A percentile compares a stretch with the other conserved stretches of the same genome.
These are phyloP conservation scores for Tinamus major DNA, from an alignment of 2,797 vertebrate species.

Conservation along the genomic window DNA sequence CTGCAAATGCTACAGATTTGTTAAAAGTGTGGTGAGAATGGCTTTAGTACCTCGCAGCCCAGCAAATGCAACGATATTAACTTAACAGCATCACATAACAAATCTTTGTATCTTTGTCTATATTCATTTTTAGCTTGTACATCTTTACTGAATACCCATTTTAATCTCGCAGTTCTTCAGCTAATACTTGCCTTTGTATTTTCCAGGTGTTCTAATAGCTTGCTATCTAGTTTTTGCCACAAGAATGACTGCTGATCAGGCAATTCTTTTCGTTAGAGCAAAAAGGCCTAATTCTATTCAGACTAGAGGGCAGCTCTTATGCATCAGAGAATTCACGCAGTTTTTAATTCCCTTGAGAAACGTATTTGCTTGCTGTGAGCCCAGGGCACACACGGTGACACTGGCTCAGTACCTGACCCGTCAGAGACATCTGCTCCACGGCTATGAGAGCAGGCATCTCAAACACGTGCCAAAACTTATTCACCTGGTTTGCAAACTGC, in stretches of 20 bases:
- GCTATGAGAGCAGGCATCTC: constrained; percentile 94
- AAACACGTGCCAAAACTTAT: constrained; percentile 94
- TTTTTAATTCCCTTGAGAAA: constrained; percentile 91
- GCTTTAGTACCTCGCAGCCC: not conserved
- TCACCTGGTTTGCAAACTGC: constrained; percentile 88
- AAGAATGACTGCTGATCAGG: constrained; percentile 95
- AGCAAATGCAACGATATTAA: not conserved
- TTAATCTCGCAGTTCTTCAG: not conserved
- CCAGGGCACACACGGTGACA: constrained; percentile 86
- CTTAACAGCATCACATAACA: not conserved
- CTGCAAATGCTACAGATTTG: not conserved
- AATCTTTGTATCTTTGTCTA: not conserved
- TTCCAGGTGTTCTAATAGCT: constrained; percentile 93
- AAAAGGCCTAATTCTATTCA: constrained; percentile 97
- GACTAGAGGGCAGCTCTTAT: constrained; percentile 93
- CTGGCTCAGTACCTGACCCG: constrained; percentile 92
- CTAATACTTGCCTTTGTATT: not conserved
- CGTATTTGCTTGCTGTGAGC: constrained; percentile 90
- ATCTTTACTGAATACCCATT: constrained; percentile 4
- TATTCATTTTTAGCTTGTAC: not conserved
- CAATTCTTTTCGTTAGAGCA: constrained; percentile 93
- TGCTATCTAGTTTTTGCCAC: constrained; percentile 96
- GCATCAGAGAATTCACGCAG: constrained; percentile 93
- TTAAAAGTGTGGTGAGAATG: not conserved
- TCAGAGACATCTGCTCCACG: constrained; percentile 95